phyloP scores from a whole-genome alignment of 2,113 vertebrate genomes.

The Cyanoramphus novaezelandiae region DNA sequence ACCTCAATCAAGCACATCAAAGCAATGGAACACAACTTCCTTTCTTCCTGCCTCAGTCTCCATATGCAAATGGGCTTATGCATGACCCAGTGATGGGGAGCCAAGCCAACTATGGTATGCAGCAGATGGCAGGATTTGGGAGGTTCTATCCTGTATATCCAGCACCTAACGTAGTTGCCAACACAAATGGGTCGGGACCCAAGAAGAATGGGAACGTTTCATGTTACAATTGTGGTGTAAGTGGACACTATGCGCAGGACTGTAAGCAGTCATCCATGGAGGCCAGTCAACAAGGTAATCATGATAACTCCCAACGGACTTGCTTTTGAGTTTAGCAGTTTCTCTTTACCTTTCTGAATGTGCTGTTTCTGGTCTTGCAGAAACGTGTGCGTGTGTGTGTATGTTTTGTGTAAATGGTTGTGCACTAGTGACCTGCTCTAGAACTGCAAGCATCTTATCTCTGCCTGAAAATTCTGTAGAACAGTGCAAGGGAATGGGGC shows the following conservation, averaged over 20 bases:
- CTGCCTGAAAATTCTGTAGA: slow-evolving; percentile 35
- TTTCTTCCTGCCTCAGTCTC: slow-evolving; percentile 85
- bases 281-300: slow-evolving; percentile 91
- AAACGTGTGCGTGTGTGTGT: slow-evolving; percentile 57
- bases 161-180: slow-evolving; percentile 80
- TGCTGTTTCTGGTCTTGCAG: slow-evolving; percentile 58
- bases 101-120: slow-evolving; percentile 88
- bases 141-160: slow-evolving; percentile 85
- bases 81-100: slow-evolving; percentile 89
- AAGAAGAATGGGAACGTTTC: slow-evolving; percentile 94
- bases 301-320: slow-evolving; percentile 77
- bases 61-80: slow-evolving; percentile 83
- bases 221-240: slow-evolving; percentile 93
- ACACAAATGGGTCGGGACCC: slow-evolving; percentile 79
- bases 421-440: slow-evolving; percentile 58
- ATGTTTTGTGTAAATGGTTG: slow-evolving; percentile 56
- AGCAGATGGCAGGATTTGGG: slow-evolving; percentile 88
- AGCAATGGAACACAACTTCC: slow-evolving; percentile 86
- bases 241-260: slow-evolving; percentile 92
- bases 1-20: slow-evolving; percentile 93
- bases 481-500: background rate
- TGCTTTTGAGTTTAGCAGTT: slow-evolving; percentile 74
- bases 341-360: slow-evolving; percentile 57
- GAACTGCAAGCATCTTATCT: slow-evolving; percentile 41
- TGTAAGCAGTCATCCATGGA: slow-evolving; percentile 94